Evolutionary conservation across 2,888 invertebrate species (phyloP).

Genomic region (Cyaniris semiargus): DNA sequence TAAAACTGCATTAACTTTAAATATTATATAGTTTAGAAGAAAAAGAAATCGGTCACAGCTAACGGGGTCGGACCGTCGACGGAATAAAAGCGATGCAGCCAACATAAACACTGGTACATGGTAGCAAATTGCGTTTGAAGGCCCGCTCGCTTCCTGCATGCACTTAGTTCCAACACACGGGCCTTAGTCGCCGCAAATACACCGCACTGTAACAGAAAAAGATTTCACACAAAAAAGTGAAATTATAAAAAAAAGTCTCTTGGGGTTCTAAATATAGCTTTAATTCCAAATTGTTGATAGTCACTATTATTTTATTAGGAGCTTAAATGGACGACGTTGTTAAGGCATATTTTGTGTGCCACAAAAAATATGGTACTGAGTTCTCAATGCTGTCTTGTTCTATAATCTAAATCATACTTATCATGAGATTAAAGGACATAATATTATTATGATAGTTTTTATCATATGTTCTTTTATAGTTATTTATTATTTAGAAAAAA

Average conservation of each 20-base stretch:
- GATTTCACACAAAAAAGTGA: not conserved
- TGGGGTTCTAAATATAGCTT: not conserved
- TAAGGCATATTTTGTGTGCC: too few relatives aligned
- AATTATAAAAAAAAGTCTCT: not conserved
- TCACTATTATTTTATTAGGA: not conserved
- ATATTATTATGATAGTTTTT: too few relatives aligned
- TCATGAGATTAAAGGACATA: too few relatives aligned
- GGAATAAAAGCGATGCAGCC: conserved; percentile 42
- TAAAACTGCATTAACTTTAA: too few relatives aligned
- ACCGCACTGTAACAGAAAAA: conserved; percentile 35
- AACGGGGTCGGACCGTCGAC: conserved; percentile 46
- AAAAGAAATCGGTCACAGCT: conserved; percentile 41
- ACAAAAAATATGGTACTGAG: too few relatives aligned
- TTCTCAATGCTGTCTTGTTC: too few relatives aligned
- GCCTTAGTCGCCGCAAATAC: conserved; percentile 39
- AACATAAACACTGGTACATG: conserved; percentile 39
- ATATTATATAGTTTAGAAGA: conserved; percentile 25
- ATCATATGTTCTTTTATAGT: too few relatives aligned
- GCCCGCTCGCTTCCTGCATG: conserved; percentile 47
- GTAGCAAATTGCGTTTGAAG: conserved; percentile 51
- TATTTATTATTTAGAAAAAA: too few relatives aligned
- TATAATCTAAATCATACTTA: too few relatives aligned
- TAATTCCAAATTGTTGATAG: not conserved
- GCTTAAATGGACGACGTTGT: too few relatives aligned
- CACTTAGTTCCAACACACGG: conserved; percentile 47